Percentiles rank a stretch among this genome's conserved stretches.
Conservation (phyloP, 2,113 vertebrate genomes). For the Plestiodon gilberti region DNA sequence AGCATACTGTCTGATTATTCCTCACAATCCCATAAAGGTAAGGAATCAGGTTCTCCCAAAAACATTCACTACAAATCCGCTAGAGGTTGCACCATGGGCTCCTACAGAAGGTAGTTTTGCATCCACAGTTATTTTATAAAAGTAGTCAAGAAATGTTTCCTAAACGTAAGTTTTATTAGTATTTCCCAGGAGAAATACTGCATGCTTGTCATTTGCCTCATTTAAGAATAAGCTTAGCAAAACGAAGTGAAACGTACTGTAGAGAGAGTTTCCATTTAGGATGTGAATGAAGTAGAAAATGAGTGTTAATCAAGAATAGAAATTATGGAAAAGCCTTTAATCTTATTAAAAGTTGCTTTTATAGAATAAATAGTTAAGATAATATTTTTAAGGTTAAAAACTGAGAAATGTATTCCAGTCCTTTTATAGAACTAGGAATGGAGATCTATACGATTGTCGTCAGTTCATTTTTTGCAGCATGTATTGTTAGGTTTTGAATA, state of each 20-base stretch:
- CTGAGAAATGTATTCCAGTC: not conserved
- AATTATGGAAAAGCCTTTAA: not conserved
- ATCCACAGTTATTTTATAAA: not conserved
- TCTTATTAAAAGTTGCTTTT: not conserved
- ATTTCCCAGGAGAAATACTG: not conserved
- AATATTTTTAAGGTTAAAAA: not conserved
- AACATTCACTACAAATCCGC: not conserved
- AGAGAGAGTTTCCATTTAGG: not conserved
- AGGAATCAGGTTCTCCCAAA: not conserved
- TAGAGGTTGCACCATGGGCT: not conserved
- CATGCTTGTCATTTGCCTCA: not conserved
- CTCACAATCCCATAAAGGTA: not conserved
- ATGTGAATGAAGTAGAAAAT: not conserved
- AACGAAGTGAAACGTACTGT: not conserved
- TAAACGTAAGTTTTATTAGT: not conserved
- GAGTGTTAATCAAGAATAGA: not conserved
- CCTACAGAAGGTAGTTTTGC: not conserved
- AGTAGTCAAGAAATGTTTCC: not conserved
- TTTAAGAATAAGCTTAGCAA: not conserved
- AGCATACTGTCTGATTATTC: not conserved
- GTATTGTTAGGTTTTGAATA: constrained; percentile 20
- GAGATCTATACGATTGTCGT: constrained; percentile 7
- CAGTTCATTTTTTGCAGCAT: constrained; percentile 13
- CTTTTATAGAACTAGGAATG: not conserved
- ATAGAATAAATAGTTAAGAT: not conserved